Evolutionary conservation across 1,140 invertebrate genomes (phyloP).

Genomic region (Uloborus diversus): DNA sequence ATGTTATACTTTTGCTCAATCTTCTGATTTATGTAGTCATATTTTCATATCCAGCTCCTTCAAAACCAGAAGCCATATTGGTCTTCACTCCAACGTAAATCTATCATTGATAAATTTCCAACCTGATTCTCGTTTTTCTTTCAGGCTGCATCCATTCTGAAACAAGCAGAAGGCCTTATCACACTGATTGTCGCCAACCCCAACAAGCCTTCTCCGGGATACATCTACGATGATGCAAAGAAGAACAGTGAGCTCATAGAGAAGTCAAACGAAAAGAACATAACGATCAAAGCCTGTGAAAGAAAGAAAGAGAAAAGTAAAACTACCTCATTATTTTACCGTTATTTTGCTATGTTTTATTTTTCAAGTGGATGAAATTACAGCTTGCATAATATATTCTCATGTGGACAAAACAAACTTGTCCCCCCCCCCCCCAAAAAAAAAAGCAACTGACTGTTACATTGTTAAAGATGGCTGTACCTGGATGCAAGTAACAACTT

Average conservation of each 20-base stretch:
- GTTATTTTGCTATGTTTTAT: neutral
- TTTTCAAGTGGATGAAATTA: too few species aligned
- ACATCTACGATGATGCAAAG: slow-evolving; percentile 32
- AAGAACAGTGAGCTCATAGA: slow-evolving; percentile 61
- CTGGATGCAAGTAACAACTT: too few species aligned
- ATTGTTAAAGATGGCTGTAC: too few species aligned
- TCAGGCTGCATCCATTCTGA: slow-evolving; percentile 83
- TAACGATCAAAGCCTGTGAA: slow-evolving; percentile 29
- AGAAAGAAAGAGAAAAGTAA: slow-evolving; percentile 65
- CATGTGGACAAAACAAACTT: neutral
- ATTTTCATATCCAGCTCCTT: too few species aligned
- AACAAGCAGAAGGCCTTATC: slow-evolving; percentile 87
- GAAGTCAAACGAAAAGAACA: slow-evolving; percentile 61
- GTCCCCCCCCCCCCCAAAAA: too few species aligned
- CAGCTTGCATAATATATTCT: neutral
- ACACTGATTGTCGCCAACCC: slow-evolving; percentile 86
- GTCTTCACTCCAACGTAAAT: too few species aligned
- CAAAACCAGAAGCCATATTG: too few species aligned
- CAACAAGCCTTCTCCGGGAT: slow-evolving; percentile 68
- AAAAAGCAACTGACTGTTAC: too few species aligned
- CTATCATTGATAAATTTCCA: too few species aligned
- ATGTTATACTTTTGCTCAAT: too few species aligned
- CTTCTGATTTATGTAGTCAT: too few species aligned
- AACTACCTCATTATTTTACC: neutral
- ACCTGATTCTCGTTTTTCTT: slow-evolving; percentile 50